Conservation (phyloP, 2,113 vertebrate genomes). For the Heptranchias perlo region DNA sequence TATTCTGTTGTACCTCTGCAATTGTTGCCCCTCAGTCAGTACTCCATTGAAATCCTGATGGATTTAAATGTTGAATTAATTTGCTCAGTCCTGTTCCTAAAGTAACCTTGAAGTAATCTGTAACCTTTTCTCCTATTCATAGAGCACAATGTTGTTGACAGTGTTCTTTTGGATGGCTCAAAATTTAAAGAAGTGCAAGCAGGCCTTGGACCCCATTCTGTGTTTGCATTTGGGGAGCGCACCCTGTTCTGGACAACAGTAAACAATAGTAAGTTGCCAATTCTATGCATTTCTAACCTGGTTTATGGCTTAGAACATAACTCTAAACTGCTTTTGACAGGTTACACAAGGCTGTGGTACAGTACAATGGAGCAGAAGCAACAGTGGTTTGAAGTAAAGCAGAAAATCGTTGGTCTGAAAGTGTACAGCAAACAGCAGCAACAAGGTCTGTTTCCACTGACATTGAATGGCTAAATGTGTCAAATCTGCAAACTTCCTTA, state of each 20-base stretch:
- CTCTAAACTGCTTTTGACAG: conserved; percentile 47
- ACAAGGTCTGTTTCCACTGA: conserved; percentile 58
- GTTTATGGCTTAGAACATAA: background rate
- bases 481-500: too few species aligned
- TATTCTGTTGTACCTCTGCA: background rate
- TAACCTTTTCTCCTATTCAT: conserved; percentile 28
- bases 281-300: background rate
- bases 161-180: conserved; percentile 68
- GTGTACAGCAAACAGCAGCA: conserved; percentile 69
- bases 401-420: conserved; percentile 61
- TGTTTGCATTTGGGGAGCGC: conserved; percentile 63
- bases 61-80: background rate
- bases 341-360: conserved; percentile 70
- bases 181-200: conserved; percentile 58
- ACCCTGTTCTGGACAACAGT: conserved; percentile 71
- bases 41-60: background rate
- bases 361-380: conserved; percentile 61
- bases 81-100: background rate
- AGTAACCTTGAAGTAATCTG: background rate
- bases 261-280: conserved; percentile 52
- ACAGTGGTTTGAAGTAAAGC: conserved; percentile 71
- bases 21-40: too few species aligned
- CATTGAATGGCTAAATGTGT: background rate
- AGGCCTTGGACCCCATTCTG: conserved; percentile 55
- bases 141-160: conserved; percentile 69